Percentiles rank a stretch among this genome's conserved stretches.
Conservation (phyloP, 2,113 vertebrate species). For the Silurus glanis region DNA sequence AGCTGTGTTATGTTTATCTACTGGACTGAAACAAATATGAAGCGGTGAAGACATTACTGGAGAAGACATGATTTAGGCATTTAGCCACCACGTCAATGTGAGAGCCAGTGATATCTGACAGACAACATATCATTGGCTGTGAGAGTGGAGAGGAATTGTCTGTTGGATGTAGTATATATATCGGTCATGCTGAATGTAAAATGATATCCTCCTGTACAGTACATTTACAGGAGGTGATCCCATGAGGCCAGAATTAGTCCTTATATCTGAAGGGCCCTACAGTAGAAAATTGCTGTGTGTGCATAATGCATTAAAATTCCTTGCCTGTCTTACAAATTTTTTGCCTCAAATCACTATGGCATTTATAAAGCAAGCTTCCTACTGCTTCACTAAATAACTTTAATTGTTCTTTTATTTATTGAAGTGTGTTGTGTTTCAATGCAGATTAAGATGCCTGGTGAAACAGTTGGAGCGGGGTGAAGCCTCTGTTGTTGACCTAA, state of each 20-base stretch:
- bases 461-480: slow-evolving; percentile 92
- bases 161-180: neutral
- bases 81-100: neutral
- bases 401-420: neutral
- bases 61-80: slow-evolving; percentile 1
- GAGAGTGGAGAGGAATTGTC: neutral
- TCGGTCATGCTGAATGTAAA: neutral
- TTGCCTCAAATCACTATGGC: neutral
- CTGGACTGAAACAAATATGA: slow-evolving; percentile 3
- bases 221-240: neutral
- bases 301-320: neutral
- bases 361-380: neutral
- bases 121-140: neutral
- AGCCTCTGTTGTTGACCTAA: slow-evolving; percentile 86
- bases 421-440: slow-evolving; percentile 19
- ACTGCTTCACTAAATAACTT: neutral
- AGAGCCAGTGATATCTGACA: neutral
- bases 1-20: slow-evolving; percentile 23
- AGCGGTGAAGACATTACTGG: neutral
- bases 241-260: neutral
- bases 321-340: neutral
- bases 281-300: neutral
- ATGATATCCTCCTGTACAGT: neutral
- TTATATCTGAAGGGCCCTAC: neutral
- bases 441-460: slow-evolving; percentile 86